Evolutionary conservation across 2,888 invertebrate species (phyloP).

Genomic region (Tridacna crocea): DNA sequence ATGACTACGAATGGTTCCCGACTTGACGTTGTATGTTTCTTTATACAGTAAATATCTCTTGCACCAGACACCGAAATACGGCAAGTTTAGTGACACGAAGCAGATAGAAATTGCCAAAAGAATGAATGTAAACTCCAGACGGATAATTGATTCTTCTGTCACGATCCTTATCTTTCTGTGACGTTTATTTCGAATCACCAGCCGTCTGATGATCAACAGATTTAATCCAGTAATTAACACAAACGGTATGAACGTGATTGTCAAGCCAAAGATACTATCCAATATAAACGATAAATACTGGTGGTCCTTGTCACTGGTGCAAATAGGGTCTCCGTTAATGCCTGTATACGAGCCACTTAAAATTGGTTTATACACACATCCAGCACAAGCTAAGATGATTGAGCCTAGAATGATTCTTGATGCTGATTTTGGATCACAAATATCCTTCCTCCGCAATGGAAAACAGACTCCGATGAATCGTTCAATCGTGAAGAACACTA

Average conservation of each 20-base stretch:
- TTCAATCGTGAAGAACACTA: constrained; percentile 80
- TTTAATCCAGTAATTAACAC: constrained; percentile 78
- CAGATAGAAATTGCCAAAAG: constrained; percentile 80
- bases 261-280: constrained; percentile 77
- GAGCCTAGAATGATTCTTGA: constrained; percentile 72
- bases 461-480: constrained; percentile 81
- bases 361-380: constrained; percentile 76
- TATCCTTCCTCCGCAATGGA: constrained; percentile 75
- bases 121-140: constrained; percentile 80
- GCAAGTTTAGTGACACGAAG: constrained; percentile 80
- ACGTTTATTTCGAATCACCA: constrained; percentile 72
- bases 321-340: constrained; percentile 57
- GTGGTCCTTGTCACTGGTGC: constrained; percentile 68
- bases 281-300: constrained; percentile 69
- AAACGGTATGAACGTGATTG: constrained; percentile 80
- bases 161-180: constrained; percentile 67
- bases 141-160: constrained; percentile 77
- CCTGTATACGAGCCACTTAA: constrained; percentile 65
- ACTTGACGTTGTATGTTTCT: constrained; percentile 26
- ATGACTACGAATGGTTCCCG: constrained; percentile 24
- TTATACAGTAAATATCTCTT: constrained; percentile 59
- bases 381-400: constrained; percentile 60
- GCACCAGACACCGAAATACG: constrained; percentile 81
- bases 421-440: constrained; percentile 75
- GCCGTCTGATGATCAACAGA: constrained; percentile 77